Evolutionary conservation across 2,888 invertebrate species (phyloP).

Genomic region (Sussaba pulchella): DNA sequence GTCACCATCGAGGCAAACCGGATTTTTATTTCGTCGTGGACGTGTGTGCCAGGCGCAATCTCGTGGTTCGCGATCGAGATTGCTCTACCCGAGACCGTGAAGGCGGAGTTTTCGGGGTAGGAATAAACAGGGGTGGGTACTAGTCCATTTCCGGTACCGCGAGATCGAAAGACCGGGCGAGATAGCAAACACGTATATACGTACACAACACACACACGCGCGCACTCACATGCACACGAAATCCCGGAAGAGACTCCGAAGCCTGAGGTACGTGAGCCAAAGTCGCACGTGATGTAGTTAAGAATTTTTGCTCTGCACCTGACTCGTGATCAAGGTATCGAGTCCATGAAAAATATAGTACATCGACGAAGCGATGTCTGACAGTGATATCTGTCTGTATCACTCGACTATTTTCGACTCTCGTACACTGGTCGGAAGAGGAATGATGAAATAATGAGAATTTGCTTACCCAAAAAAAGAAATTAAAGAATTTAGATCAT

Average conservation of each 20-base stretch:
- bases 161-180: constrained; percentile 28
- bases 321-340: constrained; percentile 38
- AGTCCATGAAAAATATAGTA: constrained; percentile 24
- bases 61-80: constrained; percentile 42
- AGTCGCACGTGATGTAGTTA: constrained; percentile 65
- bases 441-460: neutral
- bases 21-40: constrained; percentile 47
- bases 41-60: constrained; percentile 35
- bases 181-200: no score
- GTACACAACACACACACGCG: no score
- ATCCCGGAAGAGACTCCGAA: constrained; percentile 52
- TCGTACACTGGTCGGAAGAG: no score
- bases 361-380: constrained; percentile 1
- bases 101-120: neutral
- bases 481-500: neutral
- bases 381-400: constrained; percentile 13
- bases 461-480: neutral
- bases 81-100: constrained; percentile 9
- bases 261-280: constrained; percentile 57
- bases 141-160: constrained; percentile 59
- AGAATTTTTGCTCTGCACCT: constrained; percentile 55
- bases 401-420: neutral
- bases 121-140: constrained; percentile 47
- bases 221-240: constrained; percentile 25
- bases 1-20: constrained; percentile 36